Evolutionary conservation across 1,140 invertebrate species (phyloP).

Genomic region (Drosophila ficusphila): DNA sequence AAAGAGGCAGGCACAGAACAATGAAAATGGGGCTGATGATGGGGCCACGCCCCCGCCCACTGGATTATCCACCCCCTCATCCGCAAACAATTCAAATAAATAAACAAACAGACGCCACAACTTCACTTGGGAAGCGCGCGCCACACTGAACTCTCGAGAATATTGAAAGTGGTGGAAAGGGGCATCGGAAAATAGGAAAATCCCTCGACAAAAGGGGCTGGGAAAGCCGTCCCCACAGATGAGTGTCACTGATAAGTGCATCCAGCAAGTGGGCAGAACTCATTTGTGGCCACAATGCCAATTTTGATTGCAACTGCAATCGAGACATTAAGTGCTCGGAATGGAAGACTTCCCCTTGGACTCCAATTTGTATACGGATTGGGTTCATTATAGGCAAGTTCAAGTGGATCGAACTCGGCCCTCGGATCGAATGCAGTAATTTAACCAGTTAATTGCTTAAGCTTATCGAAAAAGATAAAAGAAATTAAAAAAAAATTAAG

Average conservation of each 20-base stretch:
- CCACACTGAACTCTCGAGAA: constrained; percentile 44
- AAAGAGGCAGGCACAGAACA: constrained; percentile 26
- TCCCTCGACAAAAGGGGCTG: background rate
- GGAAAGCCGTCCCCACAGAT: constrained; percentile 2
- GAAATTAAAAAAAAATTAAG: constrained; percentile 6
- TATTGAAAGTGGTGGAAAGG: background rate
- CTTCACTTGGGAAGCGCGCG: constrained; percentile 63
- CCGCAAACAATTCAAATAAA: constrained; percentile 44
- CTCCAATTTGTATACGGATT: constrained; percentile 22
- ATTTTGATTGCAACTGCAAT: constrained; percentile 75
- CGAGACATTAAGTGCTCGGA: constrained; percentile 67
- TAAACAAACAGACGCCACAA: constrained; percentile 69
- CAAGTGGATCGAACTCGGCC: constrained; percentile 46
- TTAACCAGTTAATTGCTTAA: background rate
- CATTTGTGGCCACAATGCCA: constrained; percentile 59
- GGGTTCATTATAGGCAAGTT: constrained; percentile 46
- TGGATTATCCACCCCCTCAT: background rate
- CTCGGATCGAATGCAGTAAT: constrained; percentile 31
- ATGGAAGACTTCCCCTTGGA: constrained; percentile 12
- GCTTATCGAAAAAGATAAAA: constrained; percentile 24
- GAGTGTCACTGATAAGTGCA: constrained; percentile 62
- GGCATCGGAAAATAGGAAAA: background rate
- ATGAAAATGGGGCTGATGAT: constrained; percentile 15
- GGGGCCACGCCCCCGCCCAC: constrained; percentile 7
- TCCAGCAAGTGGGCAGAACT: constrained; percentile 30